phyloP scores from a whole-genome alignment of 1,140 invertebrate species.

The Listronotus bonariensis region DNA sequence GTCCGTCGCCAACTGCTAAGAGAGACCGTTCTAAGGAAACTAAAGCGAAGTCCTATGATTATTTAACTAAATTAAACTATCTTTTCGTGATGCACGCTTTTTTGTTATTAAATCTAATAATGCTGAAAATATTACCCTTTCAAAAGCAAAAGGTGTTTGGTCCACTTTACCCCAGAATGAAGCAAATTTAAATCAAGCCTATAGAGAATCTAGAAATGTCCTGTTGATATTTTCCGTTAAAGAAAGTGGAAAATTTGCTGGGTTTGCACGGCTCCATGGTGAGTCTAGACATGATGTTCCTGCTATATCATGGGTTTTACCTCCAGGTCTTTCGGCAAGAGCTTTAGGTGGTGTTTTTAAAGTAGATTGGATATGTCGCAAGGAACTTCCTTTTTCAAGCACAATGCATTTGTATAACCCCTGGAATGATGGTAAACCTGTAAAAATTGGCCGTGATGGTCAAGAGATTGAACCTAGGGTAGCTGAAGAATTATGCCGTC shows the following conservation, averaged over 20 bases:
- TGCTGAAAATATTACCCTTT: constrained; percentile 92
- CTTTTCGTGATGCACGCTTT: constrained; percentile 91
- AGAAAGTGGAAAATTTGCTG: constrained; percentile 92
- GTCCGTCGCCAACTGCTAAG: constrained; percentile 59
- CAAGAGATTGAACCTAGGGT: constrained; percentile 97
- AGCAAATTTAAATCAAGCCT: constrained; percentile 93
- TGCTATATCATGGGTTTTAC: constrained; percentile 92
- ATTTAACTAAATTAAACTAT: constrained; percentile 89
- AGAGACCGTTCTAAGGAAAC: constrained; percentile 61
- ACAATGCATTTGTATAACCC: constrained; percentile 95
- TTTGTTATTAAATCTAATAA: constrained; percentile 99
- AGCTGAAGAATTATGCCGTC: constrained; percentile 89
- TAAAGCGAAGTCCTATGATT: constrained; percentile 76
- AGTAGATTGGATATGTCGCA: constrained; percentile 95
- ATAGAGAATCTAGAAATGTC: constrained; percentile 89
- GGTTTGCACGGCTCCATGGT: constrained; percentile 86
- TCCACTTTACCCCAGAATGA: constrained; percentile 97
- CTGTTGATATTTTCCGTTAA: constrained; percentile 96
- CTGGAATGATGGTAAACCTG: constrained; percentile 98
- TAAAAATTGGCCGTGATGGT: constrained; percentile 97
- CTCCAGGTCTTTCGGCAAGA: constrained; percentile 90
- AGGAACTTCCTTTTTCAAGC: constrained; percentile 90
- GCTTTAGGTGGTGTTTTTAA: constrained; percentile 94
- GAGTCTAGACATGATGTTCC: constrained; percentile 88
- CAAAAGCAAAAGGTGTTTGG: constrained; percentile 96